phyloP scores from a whole-genome alignment of 2,113 vertebrate species.

The Coreoperca whiteheadi region DNA sequence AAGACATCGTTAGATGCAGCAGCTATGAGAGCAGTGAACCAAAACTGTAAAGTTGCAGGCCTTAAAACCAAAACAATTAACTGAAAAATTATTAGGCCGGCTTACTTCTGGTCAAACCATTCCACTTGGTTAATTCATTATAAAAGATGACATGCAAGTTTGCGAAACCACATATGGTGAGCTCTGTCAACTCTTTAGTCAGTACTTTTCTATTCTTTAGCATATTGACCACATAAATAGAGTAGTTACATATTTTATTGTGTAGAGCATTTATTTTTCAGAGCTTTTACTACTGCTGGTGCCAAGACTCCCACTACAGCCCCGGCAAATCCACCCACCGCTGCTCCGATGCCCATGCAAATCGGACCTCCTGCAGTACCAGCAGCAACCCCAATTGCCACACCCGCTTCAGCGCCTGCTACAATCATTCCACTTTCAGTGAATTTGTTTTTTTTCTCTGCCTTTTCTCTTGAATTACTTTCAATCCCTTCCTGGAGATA shows the following conservation, averaged over 20 bases:
- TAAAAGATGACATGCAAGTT: neutral
- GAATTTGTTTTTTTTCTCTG: slow-evolving; percentile 43
- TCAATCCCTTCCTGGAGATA: fast-evolving
- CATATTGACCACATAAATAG: neutral
- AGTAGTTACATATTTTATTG: slow-evolving; percentile 6
- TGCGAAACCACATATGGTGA: neutral
- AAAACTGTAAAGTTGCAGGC: neutral
- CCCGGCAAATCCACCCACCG: slow-evolving; percentile 17
- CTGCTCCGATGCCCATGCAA: neutral
- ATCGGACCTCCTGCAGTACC: neutral
- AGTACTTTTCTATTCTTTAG: neutral
- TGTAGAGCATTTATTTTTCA: slow-evolving; percentile 2
- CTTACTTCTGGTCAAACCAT: too few relatives aligned
- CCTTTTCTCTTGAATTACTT: slow-evolving; percentile 20
- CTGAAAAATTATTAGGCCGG: too few relatives aligned
- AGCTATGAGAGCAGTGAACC: neutral
- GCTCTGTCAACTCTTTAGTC: neutral
- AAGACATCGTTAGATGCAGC: neutral
- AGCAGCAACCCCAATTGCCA: neutral
- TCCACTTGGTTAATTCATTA: neutral
- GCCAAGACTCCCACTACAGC: neutral
- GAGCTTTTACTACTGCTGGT: slow-evolving; percentile 3
- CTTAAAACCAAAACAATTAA: too few relatives aligned
- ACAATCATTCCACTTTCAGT: neutral
- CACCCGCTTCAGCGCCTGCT: neutral